phyloP scores from a whole-genome alignment of 2,888 invertebrate species.

The Panopea generosa region DNA sequence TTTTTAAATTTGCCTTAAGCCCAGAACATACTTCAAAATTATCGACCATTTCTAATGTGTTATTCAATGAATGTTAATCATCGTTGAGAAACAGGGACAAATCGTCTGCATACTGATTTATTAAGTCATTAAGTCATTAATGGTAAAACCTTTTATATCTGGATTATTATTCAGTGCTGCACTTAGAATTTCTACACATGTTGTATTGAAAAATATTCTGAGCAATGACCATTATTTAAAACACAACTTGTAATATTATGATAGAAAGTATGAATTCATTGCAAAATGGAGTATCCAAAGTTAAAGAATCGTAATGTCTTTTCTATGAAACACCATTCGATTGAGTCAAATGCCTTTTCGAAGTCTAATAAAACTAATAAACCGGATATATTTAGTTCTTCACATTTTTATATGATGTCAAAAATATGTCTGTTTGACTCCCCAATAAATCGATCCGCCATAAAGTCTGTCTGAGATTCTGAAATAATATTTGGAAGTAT shows the following conservation, averaged over 20 bases:
- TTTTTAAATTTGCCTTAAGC: conserved; percentile 24
- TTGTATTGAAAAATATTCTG: conserved; percentile 24
- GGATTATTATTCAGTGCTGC: conserved; percentile 22
- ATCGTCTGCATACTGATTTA: conserved; percentile 40
- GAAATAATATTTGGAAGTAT: conserved; percentile 4
- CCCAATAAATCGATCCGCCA: conserved; percentile 27
- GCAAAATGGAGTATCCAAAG: conserved; percentile 27
- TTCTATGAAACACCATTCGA: conserved; percentile 34
- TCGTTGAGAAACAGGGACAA: conserved; percentile 27
- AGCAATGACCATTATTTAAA: conserved; percentile 16
- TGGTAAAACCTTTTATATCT: conserved; percentile 22
- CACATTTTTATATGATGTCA: conserved; percentile 35
- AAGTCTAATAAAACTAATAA: conserved; percentile 10
- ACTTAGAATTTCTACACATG: conserved; percentile 17
- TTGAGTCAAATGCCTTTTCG: too few species aligned
- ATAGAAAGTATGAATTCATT: conserved; percentile 39
- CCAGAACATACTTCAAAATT: conserved; percentile 12
- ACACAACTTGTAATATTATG: conserved; percentile 22
- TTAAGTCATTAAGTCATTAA: conserved; percentile 15
- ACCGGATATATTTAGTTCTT: conserved; percentile 27
- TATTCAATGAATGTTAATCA: conserved; percentile 24
- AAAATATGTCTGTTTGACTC: conserved; percentile 37
- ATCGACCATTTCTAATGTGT: neutral
- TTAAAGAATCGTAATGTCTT: conserved; percentile 24
- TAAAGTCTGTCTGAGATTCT: conserved; percentile 31